These are phyloP conservation scores for Anarrhichthys ocellatus DNA, from an alignment of 2,113 vertebrate species.

Conservation along the genomic window DNA sequence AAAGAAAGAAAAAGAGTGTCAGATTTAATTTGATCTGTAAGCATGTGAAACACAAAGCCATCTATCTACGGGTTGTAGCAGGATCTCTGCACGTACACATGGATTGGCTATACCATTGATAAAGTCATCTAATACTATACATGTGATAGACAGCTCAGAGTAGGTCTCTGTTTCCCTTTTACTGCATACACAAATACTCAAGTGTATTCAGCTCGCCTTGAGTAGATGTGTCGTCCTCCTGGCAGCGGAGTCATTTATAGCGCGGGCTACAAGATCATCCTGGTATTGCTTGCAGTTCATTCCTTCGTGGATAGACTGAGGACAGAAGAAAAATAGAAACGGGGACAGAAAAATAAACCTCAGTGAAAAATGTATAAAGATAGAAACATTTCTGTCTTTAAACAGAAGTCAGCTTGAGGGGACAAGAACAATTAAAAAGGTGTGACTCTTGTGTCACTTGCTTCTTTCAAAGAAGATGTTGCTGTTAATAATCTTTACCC, in stretches of 20 bases:
- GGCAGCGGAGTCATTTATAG: conserved; percentile 85
- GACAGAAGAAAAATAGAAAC: neutral
- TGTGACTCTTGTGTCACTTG: neutral
- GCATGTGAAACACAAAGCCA: conserved; percentile 1
- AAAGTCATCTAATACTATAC: neutral
- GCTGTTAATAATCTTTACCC: neutral
- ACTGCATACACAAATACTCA: too few relatives aligned
- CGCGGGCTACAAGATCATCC: conserved; percentile 83
- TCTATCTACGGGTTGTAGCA: neutral
- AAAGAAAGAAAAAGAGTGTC: neutral
- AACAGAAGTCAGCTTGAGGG: neutral
- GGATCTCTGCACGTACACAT: neutral
- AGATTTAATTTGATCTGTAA: neutral
- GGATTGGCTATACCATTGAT: neutral
- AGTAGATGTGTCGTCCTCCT: conserved; percentile 87
- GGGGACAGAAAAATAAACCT: neutral
- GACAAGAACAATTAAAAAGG: neutral
- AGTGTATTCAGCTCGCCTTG: conserved; percentile 73
- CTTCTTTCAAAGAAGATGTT: neutral
- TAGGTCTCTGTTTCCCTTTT: neutral
- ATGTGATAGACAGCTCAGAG: neutral
- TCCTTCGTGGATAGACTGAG: conserved; percentile 87
- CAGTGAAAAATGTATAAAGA: conserved; percentile 4
- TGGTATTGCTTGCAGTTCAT: conserved; percentile 89
- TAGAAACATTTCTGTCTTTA: neutral